These are phyloP conservation scores for Melanotus villosus DNA, from an alignment of 2,888 invertebrate genomes.

Conservation along the genomic window DNA sequence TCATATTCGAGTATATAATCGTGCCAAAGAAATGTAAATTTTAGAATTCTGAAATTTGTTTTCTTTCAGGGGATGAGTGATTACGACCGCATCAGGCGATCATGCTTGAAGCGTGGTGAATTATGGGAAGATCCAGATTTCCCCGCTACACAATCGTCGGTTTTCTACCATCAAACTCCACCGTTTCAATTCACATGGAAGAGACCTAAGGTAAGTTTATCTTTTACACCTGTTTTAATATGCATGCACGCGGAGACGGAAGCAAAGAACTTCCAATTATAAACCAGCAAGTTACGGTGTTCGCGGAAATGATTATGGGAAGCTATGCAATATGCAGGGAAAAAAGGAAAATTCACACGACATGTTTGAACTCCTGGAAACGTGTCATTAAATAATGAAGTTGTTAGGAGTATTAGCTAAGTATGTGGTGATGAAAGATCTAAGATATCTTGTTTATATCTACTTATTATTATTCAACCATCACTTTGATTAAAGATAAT, in stretches of 20 bases:
- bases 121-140: conserved; percentile 95
- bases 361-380: no score
- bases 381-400: neutral
- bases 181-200: conserved; percentile 95
- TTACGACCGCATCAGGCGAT: conserved; percentile 86
- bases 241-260: no score
- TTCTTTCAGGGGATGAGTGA: conserved; percentile 78
- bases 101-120: conserved; percentile 84
- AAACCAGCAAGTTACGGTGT: no score
- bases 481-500: no score
- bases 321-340: neutral
- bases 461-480: no score
- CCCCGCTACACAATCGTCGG: conserved; percentile 88
- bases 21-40: no score
- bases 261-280: no score
- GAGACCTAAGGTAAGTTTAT: conserved; percentile 82
- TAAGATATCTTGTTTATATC: no score
- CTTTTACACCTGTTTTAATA: no score
- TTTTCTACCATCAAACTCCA: conserved; percentile 95
- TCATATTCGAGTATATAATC: no score
- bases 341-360: neutral
- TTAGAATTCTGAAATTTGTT: no score
- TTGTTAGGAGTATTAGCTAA: neutral
- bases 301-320: neutral
- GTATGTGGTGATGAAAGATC: neutral